These are phyloP conservation scores for Carollia perspicillata DNA, from an alignment of 2,113 vertebrate genomes.

Conservation along the genomic window DNA sequence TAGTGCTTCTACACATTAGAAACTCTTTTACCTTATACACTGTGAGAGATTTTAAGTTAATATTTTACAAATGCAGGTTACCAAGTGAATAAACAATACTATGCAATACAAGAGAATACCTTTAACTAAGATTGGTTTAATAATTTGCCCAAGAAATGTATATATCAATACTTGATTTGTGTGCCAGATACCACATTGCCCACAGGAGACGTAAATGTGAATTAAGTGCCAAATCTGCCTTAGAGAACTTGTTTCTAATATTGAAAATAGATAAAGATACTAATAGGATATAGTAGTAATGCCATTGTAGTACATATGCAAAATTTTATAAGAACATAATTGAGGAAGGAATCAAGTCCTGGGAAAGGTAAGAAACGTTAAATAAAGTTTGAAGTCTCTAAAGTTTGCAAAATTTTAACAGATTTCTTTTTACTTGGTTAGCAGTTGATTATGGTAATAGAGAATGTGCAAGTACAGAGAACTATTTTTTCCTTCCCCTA, in stretches of 20 bases:
- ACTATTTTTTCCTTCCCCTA: slow-evolving; percentile 57
- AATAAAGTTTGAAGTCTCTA: background rate
- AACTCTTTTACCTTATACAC: background rate
- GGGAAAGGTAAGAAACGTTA: background rate
- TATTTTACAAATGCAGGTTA: background rate
- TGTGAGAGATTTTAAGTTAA: background rate
- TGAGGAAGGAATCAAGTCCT: background rate
- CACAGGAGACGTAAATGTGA: background rate
- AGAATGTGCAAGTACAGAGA: background rate
- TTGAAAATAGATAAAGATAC: background rate
- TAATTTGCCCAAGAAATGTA: background rate
- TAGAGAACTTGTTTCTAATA: background rate
- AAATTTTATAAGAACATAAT: background rate
- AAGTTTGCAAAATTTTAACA: background rate
- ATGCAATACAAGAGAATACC: background rate
- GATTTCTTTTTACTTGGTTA: background rate
- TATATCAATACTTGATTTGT: background rate
- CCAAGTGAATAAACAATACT: background rate
- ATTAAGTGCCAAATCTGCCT: background rate
- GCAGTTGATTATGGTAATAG: background rate
- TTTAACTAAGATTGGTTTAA: background rate
- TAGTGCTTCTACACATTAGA: background rate
- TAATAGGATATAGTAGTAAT: background rate
- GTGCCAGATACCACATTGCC: background rate
- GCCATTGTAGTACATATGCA: background rate